Evolutionary conservation across 2,797 vertebrate genomes (phyloP).

Genomic region (Gobionotothen gibberifrons): DNA sequence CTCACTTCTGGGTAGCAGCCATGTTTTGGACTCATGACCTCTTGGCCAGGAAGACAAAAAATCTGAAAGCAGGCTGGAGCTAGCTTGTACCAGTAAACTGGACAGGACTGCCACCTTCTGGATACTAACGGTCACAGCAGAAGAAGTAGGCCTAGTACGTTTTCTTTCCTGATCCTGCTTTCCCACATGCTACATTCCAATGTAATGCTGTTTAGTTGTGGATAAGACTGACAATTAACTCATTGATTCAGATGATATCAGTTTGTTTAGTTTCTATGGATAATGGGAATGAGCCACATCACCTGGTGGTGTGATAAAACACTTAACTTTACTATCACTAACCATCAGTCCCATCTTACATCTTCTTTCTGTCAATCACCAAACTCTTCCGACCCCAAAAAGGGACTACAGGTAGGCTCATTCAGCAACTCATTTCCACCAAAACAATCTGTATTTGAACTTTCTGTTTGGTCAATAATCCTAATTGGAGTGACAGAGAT

Average conservation of each 20-base stretch:
- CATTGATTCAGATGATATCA: not conserved
- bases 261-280: not conserved
- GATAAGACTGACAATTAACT: not conserved
- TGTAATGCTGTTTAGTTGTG: not conserved
- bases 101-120: slow-evolving; percentile 61
- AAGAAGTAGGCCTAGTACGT: not conserved
- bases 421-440: not conserved
- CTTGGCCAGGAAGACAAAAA: slow-evolving; percentile 54
- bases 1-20: slow-evolving; percentile 61
- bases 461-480: not conserved
- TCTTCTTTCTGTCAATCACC: not conserved
- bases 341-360: not conserved
- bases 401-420: not conserved
- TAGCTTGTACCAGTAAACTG: not conserved
- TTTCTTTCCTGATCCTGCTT: not conserved
- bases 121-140: not conserved
- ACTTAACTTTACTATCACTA: not conserved
- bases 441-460: not conserved
- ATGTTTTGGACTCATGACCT: slow-evolving; percentile 63
- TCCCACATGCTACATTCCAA: not conserved
- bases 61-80: slow-evolving; percentile 28
- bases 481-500: not conserved
- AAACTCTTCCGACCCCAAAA: not conserved
- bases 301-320: not conserved
- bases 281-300: not conserved